These are phyloP conservation scores for Neolamprologus multifasciatus DNA, from an alignment of 2,797 vertebrate genomes.

Conservation along the genomic window DNA sequence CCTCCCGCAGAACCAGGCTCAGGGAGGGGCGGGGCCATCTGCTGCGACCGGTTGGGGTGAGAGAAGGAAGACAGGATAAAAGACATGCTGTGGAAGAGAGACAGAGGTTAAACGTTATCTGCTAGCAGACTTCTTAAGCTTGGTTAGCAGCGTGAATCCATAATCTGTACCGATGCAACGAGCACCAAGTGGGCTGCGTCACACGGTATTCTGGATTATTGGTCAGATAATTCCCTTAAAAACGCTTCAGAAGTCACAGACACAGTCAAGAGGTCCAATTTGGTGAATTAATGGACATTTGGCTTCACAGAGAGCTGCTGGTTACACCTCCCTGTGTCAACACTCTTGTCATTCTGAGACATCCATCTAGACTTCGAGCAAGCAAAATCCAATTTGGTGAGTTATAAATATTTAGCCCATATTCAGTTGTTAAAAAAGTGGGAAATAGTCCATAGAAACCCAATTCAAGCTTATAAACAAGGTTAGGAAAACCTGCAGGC, in stretches of 20 bases:
- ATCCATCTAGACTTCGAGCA: neutral
- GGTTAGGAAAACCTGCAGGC: neutral
- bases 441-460: neutral
- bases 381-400: neutral
- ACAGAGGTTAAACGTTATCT: accelerated
- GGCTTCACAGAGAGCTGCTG: neutral
- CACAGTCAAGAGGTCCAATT: neutral
- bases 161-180: accelerated
- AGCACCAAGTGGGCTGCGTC: neutral
- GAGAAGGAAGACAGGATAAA: too few relatives aligned
- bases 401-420: neutral
- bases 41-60: accelerated
- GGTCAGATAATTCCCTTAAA: neutral
- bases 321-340: neutral
- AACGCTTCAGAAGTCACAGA: accelerated
- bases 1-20: accelerated
- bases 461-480: neutral
- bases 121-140: accelerated
- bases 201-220: neutral
- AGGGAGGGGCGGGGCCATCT: too few relatives aligned
- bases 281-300: neutral
- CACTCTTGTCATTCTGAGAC: accelerated
- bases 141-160: neutral
- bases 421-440: neutral
- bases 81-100: too few relatives aligned